These are phyloP conservation scores for Dryas iulia DNA, from an alignment of 1,140 invertebrate species.

Conservation along the genomic window DNA sequence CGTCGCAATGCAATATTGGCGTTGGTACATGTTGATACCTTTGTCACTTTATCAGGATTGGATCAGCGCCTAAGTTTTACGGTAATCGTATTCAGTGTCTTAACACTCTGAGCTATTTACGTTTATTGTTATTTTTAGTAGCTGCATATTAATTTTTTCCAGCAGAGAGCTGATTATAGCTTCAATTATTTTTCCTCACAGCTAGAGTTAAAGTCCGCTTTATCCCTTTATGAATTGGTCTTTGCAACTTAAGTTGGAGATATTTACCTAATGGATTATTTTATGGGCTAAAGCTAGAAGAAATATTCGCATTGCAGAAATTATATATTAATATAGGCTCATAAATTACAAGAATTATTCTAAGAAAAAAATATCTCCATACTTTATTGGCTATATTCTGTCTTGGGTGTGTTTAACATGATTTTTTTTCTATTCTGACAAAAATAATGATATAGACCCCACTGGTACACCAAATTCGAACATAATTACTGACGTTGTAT, in stretches of 20 bases:
- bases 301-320: background rate
- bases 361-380: background rate
- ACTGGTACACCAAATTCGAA: background rate
- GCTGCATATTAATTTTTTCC: slow-evolving; percentile 38
- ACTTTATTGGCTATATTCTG: background rate
- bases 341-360: background rate
- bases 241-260: slow-evolving; percentile 4
- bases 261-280: slow-evolving; percentile 14
- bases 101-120: slow-evolving; percentile 50
- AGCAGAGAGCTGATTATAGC: slow-evolving; percentile 36
- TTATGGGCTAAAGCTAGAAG: background rate
- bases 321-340: background rate
- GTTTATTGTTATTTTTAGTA: slow-evolving; percentile 51
- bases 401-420: background rate
- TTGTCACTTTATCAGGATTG: slow-evolving; percentile 65
- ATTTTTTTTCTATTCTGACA: background rate
- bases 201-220: slow-evolving; percentile 24
- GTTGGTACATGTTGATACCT: slow-evolving; percentile 55
- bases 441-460: background rate
- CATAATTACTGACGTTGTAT: slow-evolving; percentile 19
- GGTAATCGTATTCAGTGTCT: slow-evolving; percentile 54
- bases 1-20: background rate
- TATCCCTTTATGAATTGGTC: slow-evolving; percentile 24
- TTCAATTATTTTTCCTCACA: slow-evolving; percentile 32
- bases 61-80: slow-evolving; percentile 63